These are phyloP conservation scores for Uloborus diversus DNA, from an alignment of 1,140 invertebrate species.

Conservation along the genomic window DNA sequence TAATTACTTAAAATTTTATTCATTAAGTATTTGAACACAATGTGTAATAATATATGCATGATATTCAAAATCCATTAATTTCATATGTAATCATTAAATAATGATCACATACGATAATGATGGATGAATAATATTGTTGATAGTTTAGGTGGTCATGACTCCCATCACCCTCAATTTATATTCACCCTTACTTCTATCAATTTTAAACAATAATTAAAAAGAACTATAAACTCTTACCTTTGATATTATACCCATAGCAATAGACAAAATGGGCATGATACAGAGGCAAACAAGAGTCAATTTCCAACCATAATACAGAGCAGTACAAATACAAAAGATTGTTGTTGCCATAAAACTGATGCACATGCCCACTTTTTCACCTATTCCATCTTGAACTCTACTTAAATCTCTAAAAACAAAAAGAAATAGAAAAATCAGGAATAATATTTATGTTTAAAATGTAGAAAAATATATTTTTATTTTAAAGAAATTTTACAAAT, in stretches of 20 bases:
- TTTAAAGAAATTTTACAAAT: background rate
- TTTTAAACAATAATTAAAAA: no score
- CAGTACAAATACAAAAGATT: constrained; percentile 63
- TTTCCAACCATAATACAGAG: constrained; percentile 68
- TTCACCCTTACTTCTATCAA: no score
- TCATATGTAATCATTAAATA: no score
- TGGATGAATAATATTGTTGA: no score
- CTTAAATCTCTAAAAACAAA: constrained; percentile 65
- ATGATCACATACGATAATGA: no score
- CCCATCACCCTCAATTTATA: no score
- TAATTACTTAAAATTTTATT: no score
- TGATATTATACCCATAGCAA: constrained; percentile 57
- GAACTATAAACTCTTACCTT: constrained; percentile 58
- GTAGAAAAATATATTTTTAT: background rate
- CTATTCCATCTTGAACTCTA: constrained; percentile 70
- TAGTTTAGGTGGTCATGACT: no score
- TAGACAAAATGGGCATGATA: constrained; percentile 63
- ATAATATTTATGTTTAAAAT: background rate
- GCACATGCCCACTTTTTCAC: constrained; percentile 69
- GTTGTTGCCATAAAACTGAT: constrained; percentile 63
- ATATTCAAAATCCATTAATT: no score
- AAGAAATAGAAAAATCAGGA: background rate
- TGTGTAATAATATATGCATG: no score
- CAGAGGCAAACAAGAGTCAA: constrained; percentile 67
- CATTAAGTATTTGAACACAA: no score